A percentile compares a stretch with the other conserved stretches of the same genome.
Conservation (phyloP, 2,888 invertebrate genomes). For the Drosophila meridionalis region DNA sequence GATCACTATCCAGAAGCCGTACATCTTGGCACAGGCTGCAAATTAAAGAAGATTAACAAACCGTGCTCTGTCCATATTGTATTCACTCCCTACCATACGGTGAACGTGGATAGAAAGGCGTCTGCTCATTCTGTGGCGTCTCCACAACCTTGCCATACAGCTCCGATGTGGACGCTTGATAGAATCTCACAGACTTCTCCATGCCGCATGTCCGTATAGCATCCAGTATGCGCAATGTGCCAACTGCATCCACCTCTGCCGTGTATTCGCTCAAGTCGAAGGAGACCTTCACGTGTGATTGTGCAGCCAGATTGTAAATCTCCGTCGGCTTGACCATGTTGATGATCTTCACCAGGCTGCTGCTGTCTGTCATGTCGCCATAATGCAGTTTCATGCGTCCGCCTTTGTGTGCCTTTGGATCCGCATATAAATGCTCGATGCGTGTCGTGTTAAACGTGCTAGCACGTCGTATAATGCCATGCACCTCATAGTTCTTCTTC, state of each 20-base stretch:
- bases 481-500: conserved; percentile 96
- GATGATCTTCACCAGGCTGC: conserved; percentile 95
- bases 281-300: conserved; percentile 99
- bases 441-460: conserved; percentile 98
- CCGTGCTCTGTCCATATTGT: too few relatives aligned
- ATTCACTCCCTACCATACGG: conserved; percentile 92
- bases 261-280: conserved; percentile 99
- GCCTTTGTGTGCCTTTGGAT: conserved; percentile 94
- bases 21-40: conserved; percentile 96
- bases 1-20: conserved; percentile 97
- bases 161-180: conserved; percentile 98
- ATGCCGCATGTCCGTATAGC: conserved; percentile 95
- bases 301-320: conserved; percentile 99
- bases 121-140: conserved; percentile 96
- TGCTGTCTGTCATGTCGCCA: conserved; percentile 99
- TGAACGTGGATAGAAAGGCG: conserved; percentile 97
- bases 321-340: conserved; percentile 90
- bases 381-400: conserved; percentile 97
- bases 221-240: conserved; percentile 95
- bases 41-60: conserved; percentile 1
- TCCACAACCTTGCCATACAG: conserved; percentile 97
- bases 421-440: conserved; percentile 97
- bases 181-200: conserved; percentile 92
- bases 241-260: conserved; percentile 98
- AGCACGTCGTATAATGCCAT: conserved; percentile 97